Conservation (phyloP, 2,888 invertebrate species). For the Dorcus hopei region DNA sequence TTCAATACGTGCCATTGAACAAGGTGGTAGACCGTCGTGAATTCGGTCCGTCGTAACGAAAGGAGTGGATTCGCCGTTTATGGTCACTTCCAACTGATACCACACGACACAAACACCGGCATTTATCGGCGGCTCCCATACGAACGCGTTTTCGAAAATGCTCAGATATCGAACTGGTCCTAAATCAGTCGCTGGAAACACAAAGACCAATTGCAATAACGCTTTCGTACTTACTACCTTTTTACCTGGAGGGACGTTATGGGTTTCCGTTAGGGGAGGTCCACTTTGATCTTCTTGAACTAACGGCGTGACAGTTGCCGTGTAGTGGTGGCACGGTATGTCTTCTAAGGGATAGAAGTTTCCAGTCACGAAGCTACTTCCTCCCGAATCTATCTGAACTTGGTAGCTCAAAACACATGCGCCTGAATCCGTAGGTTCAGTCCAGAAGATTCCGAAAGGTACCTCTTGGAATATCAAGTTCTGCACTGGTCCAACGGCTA, state of each 20-base stretch:
- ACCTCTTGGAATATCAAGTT: neutral
- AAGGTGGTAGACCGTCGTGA: too few relatives aligned
- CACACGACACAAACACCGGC: neutral
- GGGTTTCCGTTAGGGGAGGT: neutral
- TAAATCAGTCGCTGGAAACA: neutral
- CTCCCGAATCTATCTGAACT: neutral
- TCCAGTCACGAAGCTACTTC: neutral
- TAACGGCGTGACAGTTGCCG: neutral
- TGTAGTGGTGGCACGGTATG: neutral
- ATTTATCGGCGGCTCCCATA: neutral
- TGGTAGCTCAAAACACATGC: conserved; percentile 1
- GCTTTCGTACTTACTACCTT: neutral
- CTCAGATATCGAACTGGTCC: neutral
- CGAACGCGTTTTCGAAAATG: neutral
- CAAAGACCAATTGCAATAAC: too few relatives aligned
- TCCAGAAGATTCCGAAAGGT: neutral
- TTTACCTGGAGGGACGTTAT: neutral
- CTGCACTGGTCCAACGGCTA: too few relatives aligned
- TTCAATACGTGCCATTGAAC: too few relatives aligned
- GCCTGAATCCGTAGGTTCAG: neutral
- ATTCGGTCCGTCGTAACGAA: too few relatives aligned
- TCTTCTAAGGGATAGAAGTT: neutral
- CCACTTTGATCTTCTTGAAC: neutral
- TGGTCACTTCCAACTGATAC: neutral
- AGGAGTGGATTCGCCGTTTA: too few relatives aligned